These are phyloP conservation scores for Paracentrotus lividus DNA, from an alignment of 53 echinoderm and acorn worm species.

Conservation along the genomic window DNA sequence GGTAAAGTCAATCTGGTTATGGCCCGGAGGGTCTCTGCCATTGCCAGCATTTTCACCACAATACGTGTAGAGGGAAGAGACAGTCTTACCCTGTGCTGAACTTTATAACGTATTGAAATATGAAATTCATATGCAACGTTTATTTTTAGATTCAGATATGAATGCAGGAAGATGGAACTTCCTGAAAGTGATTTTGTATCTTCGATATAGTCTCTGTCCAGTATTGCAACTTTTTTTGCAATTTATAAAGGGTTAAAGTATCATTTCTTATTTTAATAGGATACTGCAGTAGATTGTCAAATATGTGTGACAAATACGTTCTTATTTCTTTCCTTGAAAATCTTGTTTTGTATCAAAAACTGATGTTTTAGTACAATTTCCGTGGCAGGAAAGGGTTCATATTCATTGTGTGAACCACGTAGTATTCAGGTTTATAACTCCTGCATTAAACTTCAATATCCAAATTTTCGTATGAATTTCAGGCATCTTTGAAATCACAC, in stretches of 20 bases:
- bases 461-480: constrained; percentile 5
- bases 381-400: neutral
- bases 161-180: constrained; percentile 28
- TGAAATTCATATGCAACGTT: neutral
- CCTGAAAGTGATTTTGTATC: constrained; percentile 30
- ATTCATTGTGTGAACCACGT: neutral
- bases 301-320: neutral
- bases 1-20: constrained; percentile 30
- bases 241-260: neutral
- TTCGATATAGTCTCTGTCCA: neutral
- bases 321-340: neutral
- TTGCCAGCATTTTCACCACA: neutral
- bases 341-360: neutral
- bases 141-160: constrained; percentile 18
- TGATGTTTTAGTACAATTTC: neutral
- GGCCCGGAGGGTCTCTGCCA: neutral
- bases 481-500: constrained; percentile 25
- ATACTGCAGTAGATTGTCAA: neutral
- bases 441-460: neutral
- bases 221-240: neutral
- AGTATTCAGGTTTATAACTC: neutral
- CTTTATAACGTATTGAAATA: constrained; percentile 4
- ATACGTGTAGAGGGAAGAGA: neutral
- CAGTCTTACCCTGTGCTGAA: neutral
- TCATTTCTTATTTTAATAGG: neutral